Conservation (phyloP, 2,888 invertebrate genomes). For the Macroteleia sp. region DNA sequence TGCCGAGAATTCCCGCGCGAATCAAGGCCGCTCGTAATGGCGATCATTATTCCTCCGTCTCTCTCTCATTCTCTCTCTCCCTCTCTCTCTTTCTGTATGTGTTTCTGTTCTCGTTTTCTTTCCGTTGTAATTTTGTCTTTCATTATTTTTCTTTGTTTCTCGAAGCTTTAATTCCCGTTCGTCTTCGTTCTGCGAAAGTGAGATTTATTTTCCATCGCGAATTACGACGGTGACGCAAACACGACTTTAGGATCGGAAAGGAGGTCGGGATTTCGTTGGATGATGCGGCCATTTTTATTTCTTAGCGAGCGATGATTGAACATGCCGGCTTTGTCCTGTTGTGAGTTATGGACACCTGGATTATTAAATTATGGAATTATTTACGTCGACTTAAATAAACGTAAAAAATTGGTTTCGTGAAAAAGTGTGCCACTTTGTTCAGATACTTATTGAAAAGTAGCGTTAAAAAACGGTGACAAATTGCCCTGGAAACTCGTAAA, state of each 20-base stretch:
- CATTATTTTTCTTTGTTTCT: background rate
- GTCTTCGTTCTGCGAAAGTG: conserved; percentile 37
- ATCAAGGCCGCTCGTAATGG: conserved; percentile 22
- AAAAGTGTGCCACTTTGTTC: too few species aligned
- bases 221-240: conserved; percentile 37
- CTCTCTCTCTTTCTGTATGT: background rate
- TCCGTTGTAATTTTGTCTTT: background rate
- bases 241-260: conserved; percentile 21
- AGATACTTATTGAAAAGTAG: too few species aligned
- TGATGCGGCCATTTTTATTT: conserved; percentile 46
- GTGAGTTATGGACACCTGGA: too few species aligned
- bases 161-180: background rate
- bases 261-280: conserved; percentile 52
- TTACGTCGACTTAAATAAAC: too few species aligned
- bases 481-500: too few species aligned
- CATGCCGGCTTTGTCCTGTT: conserved; percentile 11
- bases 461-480: too few species aligned
- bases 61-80: background rate
- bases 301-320: conserved; percentile 33
- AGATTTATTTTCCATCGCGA: conserved; percentile 48
- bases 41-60: conserved; percentile 9
- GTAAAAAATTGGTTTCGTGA: too few species aligned
- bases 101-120: background rate
- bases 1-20: conserved; percentile 29
- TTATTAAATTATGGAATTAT: too few species aligned